phyloP scores from a whole-genome alignment of 1,140 invertebrate genomes.

The Apocrypta bakeri region DNA sequence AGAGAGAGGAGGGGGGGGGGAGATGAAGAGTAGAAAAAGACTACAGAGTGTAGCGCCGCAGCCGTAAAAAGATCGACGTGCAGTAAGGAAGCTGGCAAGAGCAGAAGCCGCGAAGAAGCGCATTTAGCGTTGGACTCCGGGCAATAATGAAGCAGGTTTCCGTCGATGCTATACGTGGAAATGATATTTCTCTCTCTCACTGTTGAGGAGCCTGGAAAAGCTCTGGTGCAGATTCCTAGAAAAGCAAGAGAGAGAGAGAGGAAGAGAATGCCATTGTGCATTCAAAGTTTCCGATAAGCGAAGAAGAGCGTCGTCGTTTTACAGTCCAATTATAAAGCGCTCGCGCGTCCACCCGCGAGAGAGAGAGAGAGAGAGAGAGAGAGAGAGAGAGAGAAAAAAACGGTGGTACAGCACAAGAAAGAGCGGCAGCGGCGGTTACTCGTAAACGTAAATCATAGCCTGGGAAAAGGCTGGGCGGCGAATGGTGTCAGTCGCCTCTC shows the following conservation, averaged over 20 bases:
- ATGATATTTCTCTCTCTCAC: constrained; percentile 13
- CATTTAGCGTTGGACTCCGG: constrained; percentile 25
- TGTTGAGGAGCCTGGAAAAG: neutral
- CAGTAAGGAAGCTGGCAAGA: neutral
- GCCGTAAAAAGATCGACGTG: neutral
- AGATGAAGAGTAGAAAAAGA: neutral
- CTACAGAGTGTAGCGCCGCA: neutral
- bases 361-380: neutral
- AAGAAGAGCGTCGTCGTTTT: constrained; percentile 22
- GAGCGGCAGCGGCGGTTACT: neutral
- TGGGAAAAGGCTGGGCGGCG: constrained; percentile 9
- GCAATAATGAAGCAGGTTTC: constrained; percentile 41
- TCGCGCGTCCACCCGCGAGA: constrained; percentile 21
- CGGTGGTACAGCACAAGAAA: neutral
- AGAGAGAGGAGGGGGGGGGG: neutral
- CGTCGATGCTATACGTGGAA: constrained; percentile 36
- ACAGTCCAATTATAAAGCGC: constrained; percentile 42
- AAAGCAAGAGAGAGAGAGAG: neutral
- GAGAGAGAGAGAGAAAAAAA: neutral
- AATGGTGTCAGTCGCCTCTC: neutral
- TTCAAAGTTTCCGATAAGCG: constrained; percentile 32
- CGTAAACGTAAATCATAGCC: constrained; percentile 25
- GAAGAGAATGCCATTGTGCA: constrained; percentile 35
- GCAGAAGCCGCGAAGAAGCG: neutral
- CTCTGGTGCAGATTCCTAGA: neutral